These are phyloP conservation scores for Noctuana brunneofusca DNA, from an alignment of 2,888 invertebrate genomes.

Conservation along the genomic window DNA sequence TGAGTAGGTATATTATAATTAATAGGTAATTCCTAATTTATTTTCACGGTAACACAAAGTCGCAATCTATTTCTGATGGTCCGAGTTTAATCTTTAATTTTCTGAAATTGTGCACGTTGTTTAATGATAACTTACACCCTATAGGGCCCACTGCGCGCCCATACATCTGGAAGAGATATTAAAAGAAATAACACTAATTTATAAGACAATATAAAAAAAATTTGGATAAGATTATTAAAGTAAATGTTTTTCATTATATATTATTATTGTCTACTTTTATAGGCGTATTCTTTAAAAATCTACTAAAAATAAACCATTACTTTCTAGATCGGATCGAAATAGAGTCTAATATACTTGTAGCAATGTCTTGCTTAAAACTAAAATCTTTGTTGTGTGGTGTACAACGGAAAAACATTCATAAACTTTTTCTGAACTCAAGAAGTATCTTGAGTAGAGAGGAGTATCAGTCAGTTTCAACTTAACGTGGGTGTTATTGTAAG, in stretches of 20 bases:
- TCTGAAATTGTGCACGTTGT: too few relatives aligned
- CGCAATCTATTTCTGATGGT: too few relatives aligned
- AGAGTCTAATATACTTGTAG: constrained; percentile 2
- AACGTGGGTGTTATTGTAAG: background rate
- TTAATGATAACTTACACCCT: too few relatives aligned
- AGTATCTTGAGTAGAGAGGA: too few relatives aligned
- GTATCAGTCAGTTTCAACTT: constrained; percentile 5
- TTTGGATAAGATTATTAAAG: constrained; percentile 8
- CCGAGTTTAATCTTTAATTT: too few relatives aligned
- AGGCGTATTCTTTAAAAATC: background rate
- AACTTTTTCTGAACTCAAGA: constrained; percentile 15
- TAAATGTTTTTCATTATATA: constrained; percentile 16
- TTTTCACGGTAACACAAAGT: too few relatives aligned
- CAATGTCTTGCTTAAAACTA: background rate
- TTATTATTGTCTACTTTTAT: background rate
- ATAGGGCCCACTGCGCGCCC: too few relatives aligned
- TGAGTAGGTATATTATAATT: too few relatives aligned
- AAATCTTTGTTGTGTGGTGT: background rate
- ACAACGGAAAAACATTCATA: constrained; percentile 20
- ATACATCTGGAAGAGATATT: too few relatives aligned
- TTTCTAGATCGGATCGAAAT: background rate
- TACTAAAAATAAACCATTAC: background rate
- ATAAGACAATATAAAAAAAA: constrained; percentile 4
- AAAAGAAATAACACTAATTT: background rate
- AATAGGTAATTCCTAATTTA: too few relatives aligned